Percentiles rank a stretch among this genome's conserved stretches.
Conservation (phyloP, 2,113 vertebrate species). For the Clarias gariepinus region DNA sequence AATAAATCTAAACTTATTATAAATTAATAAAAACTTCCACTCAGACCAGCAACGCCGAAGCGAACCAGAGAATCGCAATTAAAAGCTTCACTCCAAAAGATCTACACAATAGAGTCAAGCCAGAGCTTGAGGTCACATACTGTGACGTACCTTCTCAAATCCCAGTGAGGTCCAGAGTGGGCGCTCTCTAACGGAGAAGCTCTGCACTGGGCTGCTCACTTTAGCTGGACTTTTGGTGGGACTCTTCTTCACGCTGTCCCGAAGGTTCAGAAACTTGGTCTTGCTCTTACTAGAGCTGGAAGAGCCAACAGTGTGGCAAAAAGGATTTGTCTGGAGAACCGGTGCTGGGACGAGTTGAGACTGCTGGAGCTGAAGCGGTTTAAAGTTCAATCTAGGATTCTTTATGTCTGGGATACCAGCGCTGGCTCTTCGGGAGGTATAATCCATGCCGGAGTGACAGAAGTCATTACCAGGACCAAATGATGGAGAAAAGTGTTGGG, state of each 20-base stretch:
- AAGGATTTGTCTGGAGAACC: slow-evolving; percentile 17
- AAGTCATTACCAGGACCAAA: slow-evolving; percentile 56
- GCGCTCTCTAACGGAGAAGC: slow-evolving; percentile 59
- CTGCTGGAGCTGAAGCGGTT: slow-evolving; percentile 15
- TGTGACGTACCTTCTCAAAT: slow-evolving; percentile 73
- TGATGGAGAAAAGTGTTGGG: not conserved
- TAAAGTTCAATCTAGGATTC: slow-evolving; percentile 13
- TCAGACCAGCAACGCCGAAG: not conserved
- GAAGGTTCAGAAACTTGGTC: slow-evolving; percentile 79
- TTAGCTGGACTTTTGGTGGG: slow-evolving; percentile 83
- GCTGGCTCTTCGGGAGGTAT: slow-evolving; percentile 49
- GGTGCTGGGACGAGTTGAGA: slow-evolving; percentile 7
- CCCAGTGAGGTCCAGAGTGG: slow-evolving; percentile 68
- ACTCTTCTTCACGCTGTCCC: slow-evolving; percentile 85
- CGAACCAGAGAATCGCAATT: not conserved
- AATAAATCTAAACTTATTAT: not conserved
- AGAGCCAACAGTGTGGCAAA: slow-evolving; percentile 51
- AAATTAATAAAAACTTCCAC: not conserved
- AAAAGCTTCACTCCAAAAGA: not conserved
- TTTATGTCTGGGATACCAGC: slow-evolving; percentile 41
- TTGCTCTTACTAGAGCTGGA: slow-evolving; percentile 72
- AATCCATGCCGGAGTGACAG: slow-evolving; percentile 53
- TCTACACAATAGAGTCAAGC: not conserved
- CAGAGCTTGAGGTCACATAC: not conserved
- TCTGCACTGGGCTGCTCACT: slow-evolving; percentile 59